Evolutionary conservation across 2,113 vertebrate species (phyloP).

Genomic region (Probosciger aterrimus): DNA sequence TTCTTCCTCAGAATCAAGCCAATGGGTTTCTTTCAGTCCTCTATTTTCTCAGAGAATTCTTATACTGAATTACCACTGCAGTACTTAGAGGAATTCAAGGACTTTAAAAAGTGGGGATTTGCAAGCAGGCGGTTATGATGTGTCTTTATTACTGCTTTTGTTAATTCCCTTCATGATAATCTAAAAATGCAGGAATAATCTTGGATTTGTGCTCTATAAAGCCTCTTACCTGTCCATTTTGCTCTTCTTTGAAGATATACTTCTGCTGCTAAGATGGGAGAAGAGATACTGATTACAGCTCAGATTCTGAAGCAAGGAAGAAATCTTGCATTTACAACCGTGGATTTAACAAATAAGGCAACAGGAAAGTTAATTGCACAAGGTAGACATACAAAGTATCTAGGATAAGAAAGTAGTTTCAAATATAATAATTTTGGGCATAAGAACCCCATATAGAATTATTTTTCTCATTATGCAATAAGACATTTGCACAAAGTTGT

Average conservation of each 20-base stretch:
- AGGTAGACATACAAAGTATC: conserved; percentile 92
- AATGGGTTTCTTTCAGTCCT: not conserved
- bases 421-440: not conserved
- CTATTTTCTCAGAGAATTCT: not conserved
- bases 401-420: conserved; percentile 62
- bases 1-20: not conserved
- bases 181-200: not conserved
- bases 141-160: not conserved
- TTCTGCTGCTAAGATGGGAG: conserved; percentile 90
- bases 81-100: not conserved
- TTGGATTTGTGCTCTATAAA: not conserved
- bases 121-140: not conserved
- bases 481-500: not conserved
- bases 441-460: not conserved
- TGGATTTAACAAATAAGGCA: conserved; percentile 89
- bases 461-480: not conserved
- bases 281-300: conserved; percentile 91
- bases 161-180: not conserved
- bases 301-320: conserved; percentile 90
- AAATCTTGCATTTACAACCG: conserved; percentile 86
- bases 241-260: conserved; percentile 82
- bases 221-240: conserved; percentile 16
- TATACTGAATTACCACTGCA: not conserved
- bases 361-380: conserved; percentile 92
- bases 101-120: not conserved